Base-by-base conservation (phyloP, 2,797 vertebrate genomes). In the Netta rufina region DNA sequence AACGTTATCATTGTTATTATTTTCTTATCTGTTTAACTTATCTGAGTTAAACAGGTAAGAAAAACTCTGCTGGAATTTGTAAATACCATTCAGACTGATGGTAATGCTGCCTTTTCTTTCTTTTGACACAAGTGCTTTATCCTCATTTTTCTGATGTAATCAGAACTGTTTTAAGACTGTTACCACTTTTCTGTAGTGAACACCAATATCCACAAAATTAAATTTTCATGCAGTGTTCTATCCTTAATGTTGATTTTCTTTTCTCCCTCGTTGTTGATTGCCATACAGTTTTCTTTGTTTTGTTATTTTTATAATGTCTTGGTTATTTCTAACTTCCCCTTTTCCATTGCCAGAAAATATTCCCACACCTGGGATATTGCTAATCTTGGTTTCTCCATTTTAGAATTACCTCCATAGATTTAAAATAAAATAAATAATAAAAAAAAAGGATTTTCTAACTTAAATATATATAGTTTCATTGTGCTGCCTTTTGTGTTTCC, bases 71-170 rank as follows among this genome's bases (percentile, higher is more conserved):
- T 86, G 39, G 54, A 60, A 47, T 80, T 78, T 87, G 36, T 87
- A 72, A 83, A 9, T 66, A 76, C 24, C 11, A 30, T 81, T 81
- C 54, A 78, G 65, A 81, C 30, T 30, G 73, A 43, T 47, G 38
- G n/a, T 62, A 56, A 66, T 15, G 25, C 38, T 45, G 28, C 58
- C 33, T 84, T 88, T 70, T 51, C 36, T 86, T 91, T 74, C 51
- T 87, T 92, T 91, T 92, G 53, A 67, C 39, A 57, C 39, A 49
- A 74, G 36, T 83, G 71, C 19, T 92, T 93, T 85, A 47, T 83
- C 89, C 65, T 92, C 13, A n/a, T 85, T 71, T 93, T 65, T 91
- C 84, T 87, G 43, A 39, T 79, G 51, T 76, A 28, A 53, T 1
- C 1, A 76, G 47, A 89, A 39, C 2, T 13, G 12, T 87, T 95